A percentile compares a stretch with the other conserved stretches of the same genome.
These are phyloP conservation scores for Eptesicus fuscus DNA, from an alignment of 2,113 vertebrate species.

Conservation along the genomic window DNA sequence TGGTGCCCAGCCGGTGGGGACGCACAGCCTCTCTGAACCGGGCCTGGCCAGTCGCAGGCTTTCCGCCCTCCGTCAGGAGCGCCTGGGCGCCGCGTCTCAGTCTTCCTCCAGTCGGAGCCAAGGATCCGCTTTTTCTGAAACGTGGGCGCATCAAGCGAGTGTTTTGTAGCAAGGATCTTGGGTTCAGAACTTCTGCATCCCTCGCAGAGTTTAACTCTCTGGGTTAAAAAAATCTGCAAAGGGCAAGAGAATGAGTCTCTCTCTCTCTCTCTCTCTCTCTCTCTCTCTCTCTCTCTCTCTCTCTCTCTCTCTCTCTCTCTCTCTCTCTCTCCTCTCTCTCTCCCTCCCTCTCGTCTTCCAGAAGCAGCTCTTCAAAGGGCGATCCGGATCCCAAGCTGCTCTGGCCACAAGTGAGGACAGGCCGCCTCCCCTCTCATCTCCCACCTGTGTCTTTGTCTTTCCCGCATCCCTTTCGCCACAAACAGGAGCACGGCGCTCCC, in stretches of 20 bases:
- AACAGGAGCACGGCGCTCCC: conserved; percentile 75
- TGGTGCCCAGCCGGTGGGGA: neutral
- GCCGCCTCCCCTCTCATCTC: conserved; percentile 76
- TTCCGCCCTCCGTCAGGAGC: neutral
- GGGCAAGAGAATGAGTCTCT: neutral
- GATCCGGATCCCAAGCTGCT: conserved; percentile 73
- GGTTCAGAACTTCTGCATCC: neutral
- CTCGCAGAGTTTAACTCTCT: neutral
- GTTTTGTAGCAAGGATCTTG: neutral
- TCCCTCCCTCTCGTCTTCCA: conserved; percentile 20
- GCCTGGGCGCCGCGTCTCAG: neutral
- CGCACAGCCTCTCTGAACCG: neutral
- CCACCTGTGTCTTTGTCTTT: conserved; percentile 78
- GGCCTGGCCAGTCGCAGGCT: fast-evolving
- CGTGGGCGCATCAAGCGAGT: fast-evolving
- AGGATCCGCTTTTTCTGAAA: neutral
- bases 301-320: neutral
- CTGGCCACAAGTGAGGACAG: conserved; percentile 83
- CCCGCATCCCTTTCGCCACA: conserved; percentile 59
- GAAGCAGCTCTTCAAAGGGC: conserved; percentile 75
- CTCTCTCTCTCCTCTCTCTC: neutral
- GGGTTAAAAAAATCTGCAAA: conserved; percentile 11
- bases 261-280: neutral
- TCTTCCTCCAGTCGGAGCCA: neutral
- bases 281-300: no score